These are phyloP conservation scores for Caenorhabditis tropicalis DNA, from an alignment of 1,140 invertebrate genomes.

Conservation along the genomic window DNA sequence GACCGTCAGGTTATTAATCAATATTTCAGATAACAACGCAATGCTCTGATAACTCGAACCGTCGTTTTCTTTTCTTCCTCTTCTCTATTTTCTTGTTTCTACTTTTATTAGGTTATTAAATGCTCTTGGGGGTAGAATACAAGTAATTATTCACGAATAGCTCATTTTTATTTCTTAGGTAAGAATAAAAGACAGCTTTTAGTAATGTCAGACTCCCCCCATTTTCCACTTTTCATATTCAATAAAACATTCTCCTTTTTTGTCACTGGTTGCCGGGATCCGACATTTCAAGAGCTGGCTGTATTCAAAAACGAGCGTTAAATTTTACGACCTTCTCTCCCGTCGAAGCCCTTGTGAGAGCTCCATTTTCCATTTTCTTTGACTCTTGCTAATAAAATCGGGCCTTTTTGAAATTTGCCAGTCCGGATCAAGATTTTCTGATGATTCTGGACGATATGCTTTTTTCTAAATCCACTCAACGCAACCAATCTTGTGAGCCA, in stretches of 20 bases:
- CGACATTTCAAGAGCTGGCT: not conserved
- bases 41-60: not conserved
- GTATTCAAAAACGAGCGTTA: not conserved
- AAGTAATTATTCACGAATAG: not conserved
- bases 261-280: not conserved
- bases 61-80: not conserved
- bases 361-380: not conserved
- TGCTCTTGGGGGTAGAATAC: not conserved
- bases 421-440: not conserved
- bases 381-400: not conserved
- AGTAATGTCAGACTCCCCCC: not conserved
- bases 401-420: not conserved
- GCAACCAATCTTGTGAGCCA: not conserved
- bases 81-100: not conserved
- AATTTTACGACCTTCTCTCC: not conserved
- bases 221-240: not conserved
- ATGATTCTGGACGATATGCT: slow-evolving; percentile 2
- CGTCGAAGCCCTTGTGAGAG: not conserved
- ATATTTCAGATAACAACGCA: not conserved
- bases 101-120: too few species aligned
- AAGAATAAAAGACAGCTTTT: not conserved
- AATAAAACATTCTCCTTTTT: not conserved
- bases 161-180: not conserved
- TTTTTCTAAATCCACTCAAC: not conserved
- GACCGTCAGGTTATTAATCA: slow-evolving; percentile 16